A percentile compares a stretch with the other conserved stretches of the same genome.
These are phyloP conservation scores for Acanthis flammea DNA, from an alignment of 2,797 vertebrate species.

Conservation along the genomic window DNA sequence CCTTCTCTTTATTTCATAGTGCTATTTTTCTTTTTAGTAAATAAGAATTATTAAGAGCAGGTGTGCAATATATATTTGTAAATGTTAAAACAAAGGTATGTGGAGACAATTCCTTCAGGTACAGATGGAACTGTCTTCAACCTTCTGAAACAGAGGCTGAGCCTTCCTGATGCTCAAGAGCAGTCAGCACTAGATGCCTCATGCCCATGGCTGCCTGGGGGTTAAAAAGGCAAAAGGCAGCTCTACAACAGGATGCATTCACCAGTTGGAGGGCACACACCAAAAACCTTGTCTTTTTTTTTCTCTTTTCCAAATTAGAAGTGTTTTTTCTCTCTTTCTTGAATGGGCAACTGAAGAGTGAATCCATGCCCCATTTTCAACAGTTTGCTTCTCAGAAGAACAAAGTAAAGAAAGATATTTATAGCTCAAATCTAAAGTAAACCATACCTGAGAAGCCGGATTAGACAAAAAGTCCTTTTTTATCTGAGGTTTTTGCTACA, in stretches of 20 bases:
- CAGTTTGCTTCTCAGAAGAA: conserved; percentile 40
- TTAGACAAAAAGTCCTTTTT: conserved; percentile 67
- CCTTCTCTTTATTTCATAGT: not conserved
- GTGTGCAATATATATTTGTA: not conserved
- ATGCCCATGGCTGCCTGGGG: fast-evolving
- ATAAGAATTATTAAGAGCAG: not conserved
- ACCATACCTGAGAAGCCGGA: conserved; percentile 61
- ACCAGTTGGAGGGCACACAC: not conserved
- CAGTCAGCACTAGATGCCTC: not conserved
- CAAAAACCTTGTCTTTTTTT: not conserved
- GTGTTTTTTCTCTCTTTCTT: not conserved
- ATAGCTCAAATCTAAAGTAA: conserved; percentile 65
- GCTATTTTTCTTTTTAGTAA: not conserved
- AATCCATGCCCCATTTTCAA: not conserved
- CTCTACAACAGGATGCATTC: not conserved
- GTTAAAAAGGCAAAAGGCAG: not conserved
- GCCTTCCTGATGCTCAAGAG: not conserved
- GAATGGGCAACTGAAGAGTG: not conserved
- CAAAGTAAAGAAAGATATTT: conserved; percentile 43
- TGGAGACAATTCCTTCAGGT: not conserved
- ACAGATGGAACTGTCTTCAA: not conserved
- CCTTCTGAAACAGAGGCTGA: not conserved
- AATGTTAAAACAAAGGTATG: not conserved
- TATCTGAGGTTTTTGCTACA: conserved; percentile 66
- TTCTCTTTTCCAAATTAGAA: not conserved